Evolutionary conservation across 1,140 invertebrate genomes (phyloP), one percentile per base, ranked within the genome.

Genomic region (Bombus confusus): DNA sequence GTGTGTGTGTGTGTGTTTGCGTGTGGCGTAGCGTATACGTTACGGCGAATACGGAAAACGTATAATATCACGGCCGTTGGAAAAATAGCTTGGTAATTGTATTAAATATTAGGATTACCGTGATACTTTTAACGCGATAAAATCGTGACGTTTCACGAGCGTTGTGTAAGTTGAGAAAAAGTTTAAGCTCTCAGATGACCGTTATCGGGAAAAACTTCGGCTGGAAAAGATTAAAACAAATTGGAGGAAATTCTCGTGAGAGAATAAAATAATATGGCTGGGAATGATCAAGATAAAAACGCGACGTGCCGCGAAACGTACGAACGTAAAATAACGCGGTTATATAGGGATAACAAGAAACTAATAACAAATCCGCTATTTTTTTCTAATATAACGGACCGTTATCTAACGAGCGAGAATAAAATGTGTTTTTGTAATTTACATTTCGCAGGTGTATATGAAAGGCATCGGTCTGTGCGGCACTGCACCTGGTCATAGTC

Each of bases 141-240:
- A 62, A 59, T 37, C 25, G 25, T 41, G 13, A 13, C 13, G 4
- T 66, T 66, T 66, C 62, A 31, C n/a, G 62, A 31, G 62, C n/a
- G 31, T 31, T 15, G 62, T 31, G n/a, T n/a, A 31, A 66, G 62
- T 31, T 18, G 31, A 34, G 68, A 71, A 25, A 80, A 71, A 39
- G 47, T 69, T 71, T 34, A 10, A n/a, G 13, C 41, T 80, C 43
- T 43, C 31, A 0, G 66, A 25, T 25, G 43, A 52, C n/a, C 12
- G 41, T 47, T 80, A 69, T 80, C 64, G 31, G 9, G 10, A 68
- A 52, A 57, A 10, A 72, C 66, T 75, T 22, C 31, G 18, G 52
- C 31, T 25, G 31, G 31, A 18, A 39, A 47, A 59, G 34, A 81
- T 72, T 81, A 71, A 71, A 81, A 25, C 15, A 59, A 73, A 59